Base-by-base conservation (phyloP, 2,113 vertebrate genomes). In the Sander vitreus region DNA sequence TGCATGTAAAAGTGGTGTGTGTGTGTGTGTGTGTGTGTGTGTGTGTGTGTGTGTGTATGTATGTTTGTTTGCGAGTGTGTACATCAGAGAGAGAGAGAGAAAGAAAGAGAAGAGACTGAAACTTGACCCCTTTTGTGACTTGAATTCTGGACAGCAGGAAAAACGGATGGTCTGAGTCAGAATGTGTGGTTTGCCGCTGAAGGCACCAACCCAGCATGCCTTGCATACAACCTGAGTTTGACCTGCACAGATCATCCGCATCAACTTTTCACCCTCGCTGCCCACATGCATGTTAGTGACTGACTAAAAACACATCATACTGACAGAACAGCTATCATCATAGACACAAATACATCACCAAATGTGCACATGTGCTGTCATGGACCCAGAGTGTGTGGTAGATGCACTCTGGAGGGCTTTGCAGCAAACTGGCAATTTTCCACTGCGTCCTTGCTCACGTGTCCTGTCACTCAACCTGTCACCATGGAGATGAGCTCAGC, bases 401-500 rank as follows among this genome's bases (percentile, higher is more conserved):
- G 54, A 83, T 65, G 85, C 58, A 58, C 76, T 80, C 63, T 71
- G 50, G 64, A 79, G 68, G 65, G 77, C 78, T 89, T 90, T 89
- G 85, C 83, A 87, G 88, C 82, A 88, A 93, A 86, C 86, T 83
- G 77, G 83, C 87, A 89, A 84, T 87, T 91, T 80, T 88, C 86
- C 88, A 81, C 78, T 79, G 76, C 76, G 30, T 80, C 83, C 82
- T 72, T 6, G 6, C 82, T 92, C 86, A 88, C 76, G 62, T 90
- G 90, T 55, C 67, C 72, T 87, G 92, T 91, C 92, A 93, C 77
- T 92, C 90, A 91, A 73, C 62, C 76, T 76, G 91, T 94, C 87
- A 86, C 93, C 86, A 91, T 91, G 90, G 91, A 81, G 91, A 94
- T 86, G 86, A 83, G 88, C 90, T 89, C 83, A 79, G 90, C 89